Percentiles rank a stretch among this genome's conserved stretches.
Evolutionary conservation across 2,888 invertebrate genomes (phyloP).

Genomic region (Taenaris catops): DNA sequence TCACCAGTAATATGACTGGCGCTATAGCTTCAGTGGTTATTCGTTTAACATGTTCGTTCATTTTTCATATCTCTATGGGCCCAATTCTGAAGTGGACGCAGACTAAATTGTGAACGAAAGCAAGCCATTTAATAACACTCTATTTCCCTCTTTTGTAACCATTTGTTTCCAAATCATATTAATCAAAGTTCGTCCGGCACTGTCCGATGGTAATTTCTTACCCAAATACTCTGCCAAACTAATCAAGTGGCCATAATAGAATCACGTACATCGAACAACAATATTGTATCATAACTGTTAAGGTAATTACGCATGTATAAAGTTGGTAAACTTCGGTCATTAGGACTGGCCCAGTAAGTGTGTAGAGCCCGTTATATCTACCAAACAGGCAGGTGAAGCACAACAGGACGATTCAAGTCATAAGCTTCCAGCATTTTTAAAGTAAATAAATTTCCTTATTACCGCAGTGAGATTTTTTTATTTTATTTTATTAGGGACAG

Average conservation of each 20-base stretch:
- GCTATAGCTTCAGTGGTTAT: too few species aligned
- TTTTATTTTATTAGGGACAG: too few species aligned
- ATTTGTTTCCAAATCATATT: too few species aligned
- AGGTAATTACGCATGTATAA: slow-evolving; percentile 65
- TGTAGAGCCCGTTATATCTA: slow-evolving; percentile 50
- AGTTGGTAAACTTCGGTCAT: slow-evolving; percentile 71
- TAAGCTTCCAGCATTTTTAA: slow-evolving; percentile 12
- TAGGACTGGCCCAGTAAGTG: slow-evolving; percentile 61
- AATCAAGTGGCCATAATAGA: slow-evolving; percentile 19
- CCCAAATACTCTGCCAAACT: slow-evolving; percentile 4
- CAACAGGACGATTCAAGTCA: slow-evolving; percentile 23
- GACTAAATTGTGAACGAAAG: too few species aligned
- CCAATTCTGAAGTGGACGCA: too few species aligned
- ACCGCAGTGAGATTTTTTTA: background rate
- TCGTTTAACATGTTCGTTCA: too few species aligned
- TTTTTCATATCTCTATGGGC: too few species aligned
- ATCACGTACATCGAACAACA: slow-evolving; percentile 25
- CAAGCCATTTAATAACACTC: too few species aligned
- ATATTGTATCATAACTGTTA: slow-evolving; percentile 34
- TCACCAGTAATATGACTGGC: too few species aligned
- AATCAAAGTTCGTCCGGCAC: too few species aligned
- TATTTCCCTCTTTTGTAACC: too few species aligned
- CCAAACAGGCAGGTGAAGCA: slow-evolving; percentile 51
- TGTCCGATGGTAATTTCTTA: background rate
- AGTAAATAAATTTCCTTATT: too few species aligned